Conservation (phyloP, 2,797 vertebrate genomes). For the Petrocephalus schoutedeni region DNA sequence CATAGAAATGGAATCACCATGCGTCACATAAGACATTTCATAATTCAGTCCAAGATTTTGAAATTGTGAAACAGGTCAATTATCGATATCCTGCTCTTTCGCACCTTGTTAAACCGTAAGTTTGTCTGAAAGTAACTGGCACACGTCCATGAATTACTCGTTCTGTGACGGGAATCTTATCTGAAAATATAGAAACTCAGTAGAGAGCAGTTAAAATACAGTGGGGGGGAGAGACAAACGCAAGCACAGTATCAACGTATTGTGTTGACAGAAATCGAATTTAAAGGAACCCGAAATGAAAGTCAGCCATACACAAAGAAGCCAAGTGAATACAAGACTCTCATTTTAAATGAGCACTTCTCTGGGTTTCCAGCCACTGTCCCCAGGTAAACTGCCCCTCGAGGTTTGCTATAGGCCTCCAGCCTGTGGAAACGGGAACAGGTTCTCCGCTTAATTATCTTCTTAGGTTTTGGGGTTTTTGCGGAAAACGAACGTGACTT, state of each 20-base stretch:
- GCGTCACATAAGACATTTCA: not conserved
- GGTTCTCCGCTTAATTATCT: conserved; percentile 1
- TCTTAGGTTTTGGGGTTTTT: not conserved
- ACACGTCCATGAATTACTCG: not conserved
- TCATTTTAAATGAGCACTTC: not conserved
- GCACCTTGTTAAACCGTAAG: not conserved
- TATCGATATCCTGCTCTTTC: not conserved
- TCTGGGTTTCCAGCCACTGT: not conserved
- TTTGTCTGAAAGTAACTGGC: not conserved
- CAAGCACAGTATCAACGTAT: not conserved
- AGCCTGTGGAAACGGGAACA: not conserved
- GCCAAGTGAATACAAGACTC: not conserved
- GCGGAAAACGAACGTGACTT: not conserved
- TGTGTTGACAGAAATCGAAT: not conserved
- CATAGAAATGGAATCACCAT: not conserved
- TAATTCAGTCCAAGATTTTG: not conserved
- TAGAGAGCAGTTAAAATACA: not conserved
- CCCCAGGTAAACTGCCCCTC: not conserved
- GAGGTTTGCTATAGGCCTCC: not conserved
- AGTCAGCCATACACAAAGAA: not conserved
- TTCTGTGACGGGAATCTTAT: not conserved
- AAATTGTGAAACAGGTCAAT: not conserved
- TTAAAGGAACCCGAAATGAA: not conserved
- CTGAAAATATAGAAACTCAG: not conserved
- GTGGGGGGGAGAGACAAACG: not conserved